Base-by-base conservation (phyloP, 2,797 vertebrate genomes). In the Dicrostonyx torquatus region DNA sequence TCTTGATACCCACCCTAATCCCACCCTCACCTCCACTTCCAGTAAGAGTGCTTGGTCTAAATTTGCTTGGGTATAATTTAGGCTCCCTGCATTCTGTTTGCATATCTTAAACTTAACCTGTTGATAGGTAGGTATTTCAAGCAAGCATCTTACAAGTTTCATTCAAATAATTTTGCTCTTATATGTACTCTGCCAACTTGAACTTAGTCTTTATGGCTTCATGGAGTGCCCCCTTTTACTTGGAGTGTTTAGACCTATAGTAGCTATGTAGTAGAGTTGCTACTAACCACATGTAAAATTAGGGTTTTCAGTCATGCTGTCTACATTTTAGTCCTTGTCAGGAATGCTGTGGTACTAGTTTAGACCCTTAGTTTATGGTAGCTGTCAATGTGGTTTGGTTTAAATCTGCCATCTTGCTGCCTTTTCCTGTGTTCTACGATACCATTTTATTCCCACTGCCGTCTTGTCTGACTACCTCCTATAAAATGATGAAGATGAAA, bases 91-190 rank as follows among this genome's bases (percentile, higher is more conserved):
- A 55, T 84, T 76, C 26, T 92, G 11, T 91, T 92, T 85, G 48
- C 66, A 0, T 88, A 11, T 70, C 50, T 79, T 89, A 70, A 55
- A n/a, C 70, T 90, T 73, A 88, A 50, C 48, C 62, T 77, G 2
- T 90, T 90, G 77, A 43, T 75, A 37, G 13, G 75, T 70, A 0
- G 76, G 0, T 76, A n/a, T 80, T 83, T 84, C 40, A 93, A 85
- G 78, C 37, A 37, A 9, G 31, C 78, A 78, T 94, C 87, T 89
- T 77, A 45, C n/a, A 87, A 48, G 62, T n/a, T 93, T 88, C 76
- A 43, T 87, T 82, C 45, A 20, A 82, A 29, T 29, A 18, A 34
- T 62, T 70, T 87, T 64, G 70, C 62, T 78, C 86, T 89, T 77
- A 12, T 29, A 10, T 60, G 48, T 29, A 72, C 48, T 85, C 80